Conservation (phyloP, 2,113 vertebrate genomes). For the Entomyzon cyanotis region DNA sequence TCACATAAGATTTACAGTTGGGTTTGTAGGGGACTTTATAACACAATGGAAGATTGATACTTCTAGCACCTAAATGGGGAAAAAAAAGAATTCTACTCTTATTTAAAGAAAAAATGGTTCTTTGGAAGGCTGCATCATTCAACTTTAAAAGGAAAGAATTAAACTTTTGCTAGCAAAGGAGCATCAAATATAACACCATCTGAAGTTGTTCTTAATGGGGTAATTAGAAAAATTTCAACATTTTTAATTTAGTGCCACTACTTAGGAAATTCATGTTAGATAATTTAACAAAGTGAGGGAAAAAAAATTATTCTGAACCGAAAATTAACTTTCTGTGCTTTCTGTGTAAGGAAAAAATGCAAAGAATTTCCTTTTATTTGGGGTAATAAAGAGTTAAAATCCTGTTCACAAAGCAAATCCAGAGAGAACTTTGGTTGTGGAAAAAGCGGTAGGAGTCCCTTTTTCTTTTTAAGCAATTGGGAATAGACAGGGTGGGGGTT, state of each 20-base stretch:
- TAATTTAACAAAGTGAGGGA: not conserved
- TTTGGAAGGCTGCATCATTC: not conserved
- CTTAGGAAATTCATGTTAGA: not conserved
- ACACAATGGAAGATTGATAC: not conserved
- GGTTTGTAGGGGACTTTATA: not conserved
- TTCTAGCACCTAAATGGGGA: not conserved
- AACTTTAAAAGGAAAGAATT: not conserved
- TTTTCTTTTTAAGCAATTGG: slow-evolving; percentile 68
- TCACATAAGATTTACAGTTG: not conserved
- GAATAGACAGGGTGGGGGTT: slow-evolving; percentile 51
- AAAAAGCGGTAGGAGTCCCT: slow-evolving; percentile 65
- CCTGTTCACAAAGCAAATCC: slow-evolving; percentile 18
- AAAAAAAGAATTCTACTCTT: not conserved
- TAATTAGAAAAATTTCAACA: not conserved
- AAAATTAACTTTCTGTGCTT: not conserved
- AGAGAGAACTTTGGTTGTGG: slow-evolving; percentile 21
- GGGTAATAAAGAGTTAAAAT: slow-evolving; percentile 68
- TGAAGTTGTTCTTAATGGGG: not conserved
- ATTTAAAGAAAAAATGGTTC: not conserved
- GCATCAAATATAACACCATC: not conserved
- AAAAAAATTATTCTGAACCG: not conserved
- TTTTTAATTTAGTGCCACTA: not conserved
- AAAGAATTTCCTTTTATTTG: slow-evolving; percentile 13
- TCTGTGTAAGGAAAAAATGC: not conserved
- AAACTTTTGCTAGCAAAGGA: not conserved